phyloP scores from a whole-genome alignment of 2,888 invertebrate species.

The Octonoba sinensis region DNA sequence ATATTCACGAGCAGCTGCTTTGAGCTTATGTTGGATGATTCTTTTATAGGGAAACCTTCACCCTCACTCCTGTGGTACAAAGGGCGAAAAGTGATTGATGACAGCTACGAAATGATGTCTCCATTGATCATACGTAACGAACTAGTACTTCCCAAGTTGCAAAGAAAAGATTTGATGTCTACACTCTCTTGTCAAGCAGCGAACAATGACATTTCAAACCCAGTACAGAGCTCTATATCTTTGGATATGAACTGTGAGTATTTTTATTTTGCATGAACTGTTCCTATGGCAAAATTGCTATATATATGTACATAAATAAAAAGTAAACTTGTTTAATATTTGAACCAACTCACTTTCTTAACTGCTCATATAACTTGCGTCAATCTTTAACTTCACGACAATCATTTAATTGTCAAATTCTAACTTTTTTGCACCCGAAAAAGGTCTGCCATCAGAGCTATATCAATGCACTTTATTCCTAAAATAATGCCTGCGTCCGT shows the following conservation, averaged over 20 bases:
- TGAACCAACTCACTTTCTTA: no score
- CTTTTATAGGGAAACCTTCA: conserved; percentile 54
- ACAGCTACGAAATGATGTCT: conserved; percentile 56
- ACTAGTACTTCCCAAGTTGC: conserved; percentile 48
- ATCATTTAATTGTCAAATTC: no score
- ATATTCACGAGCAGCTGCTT: no score
- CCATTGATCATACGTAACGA: conserved; percentile 54
- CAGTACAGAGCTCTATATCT: conserved; percentile 61
- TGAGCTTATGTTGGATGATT: neutral
- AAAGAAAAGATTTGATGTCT: conserved; percentile 58
- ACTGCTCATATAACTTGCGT: no score
- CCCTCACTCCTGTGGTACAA: conserved; percentile 59
- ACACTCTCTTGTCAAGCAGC: conserved; percentile 62
- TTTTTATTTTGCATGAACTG: neutral
- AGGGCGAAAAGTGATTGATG: conserved; percentile 58
- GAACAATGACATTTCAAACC: conserved; percentile 63
- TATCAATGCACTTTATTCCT: no score
- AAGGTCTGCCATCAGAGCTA: no score
- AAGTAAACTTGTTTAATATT: no score
- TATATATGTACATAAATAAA: no score
- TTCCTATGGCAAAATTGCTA: no score
- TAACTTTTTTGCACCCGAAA: no score
- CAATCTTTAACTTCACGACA: no score
- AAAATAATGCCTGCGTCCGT: no score
- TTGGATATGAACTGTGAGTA: conserved; percentile 65